Evolutionary conservation across 2,113 vertebrate species (phyloP).

Genomic region (Dunckerocampus dactyliophorus): DNA sequence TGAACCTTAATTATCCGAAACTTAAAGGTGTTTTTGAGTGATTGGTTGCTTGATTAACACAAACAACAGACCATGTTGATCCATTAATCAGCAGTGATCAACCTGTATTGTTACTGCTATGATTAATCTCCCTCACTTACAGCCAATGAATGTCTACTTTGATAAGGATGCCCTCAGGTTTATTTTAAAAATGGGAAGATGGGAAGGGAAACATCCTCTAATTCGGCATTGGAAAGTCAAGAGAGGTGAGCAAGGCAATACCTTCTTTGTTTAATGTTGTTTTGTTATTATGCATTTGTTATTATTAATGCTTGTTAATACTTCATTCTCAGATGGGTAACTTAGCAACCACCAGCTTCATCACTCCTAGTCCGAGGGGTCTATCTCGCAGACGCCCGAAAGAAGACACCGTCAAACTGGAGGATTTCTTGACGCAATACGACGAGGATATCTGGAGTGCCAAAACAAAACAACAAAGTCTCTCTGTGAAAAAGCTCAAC

Average conservation of each 20-base stretch:
- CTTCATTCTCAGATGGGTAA: conserved; percentile 38
- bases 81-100: conserved; percentile 26
- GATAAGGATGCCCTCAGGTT: conserved; percentile 10
- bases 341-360: conserved; percentile 27
- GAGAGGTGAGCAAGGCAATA: neutral
- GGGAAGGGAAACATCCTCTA: neutral
- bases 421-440: conserved; percentile 20
- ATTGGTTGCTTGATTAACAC: conserved; percentile 4
- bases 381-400: conserved; percentile 21
- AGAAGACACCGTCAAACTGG: conserved; percentile 36
- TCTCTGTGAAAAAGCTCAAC: conserved; percentile 17
- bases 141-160: neutral
- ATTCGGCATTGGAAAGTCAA: conserved; percentile 1
- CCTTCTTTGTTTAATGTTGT: neutral
- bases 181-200: conserved; percentile 29
- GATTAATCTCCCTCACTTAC: conserved; percentile 18
- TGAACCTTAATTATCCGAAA: too few species aligned
- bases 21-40: neutral
- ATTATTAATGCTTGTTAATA: neutral
- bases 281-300: neutral
- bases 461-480: conserved; percentile 12
- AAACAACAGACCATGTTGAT: neutral
- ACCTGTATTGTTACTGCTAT: conserved; percentile 13
- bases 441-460: conserved; percentile 37
- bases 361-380: conserved; percentile 20